Evolutionary conservation across 2,113 vertebrate genomes (phyloP), one percentile per base, ranked within the genome.

Genomic region (Columba janthina): DNA sequence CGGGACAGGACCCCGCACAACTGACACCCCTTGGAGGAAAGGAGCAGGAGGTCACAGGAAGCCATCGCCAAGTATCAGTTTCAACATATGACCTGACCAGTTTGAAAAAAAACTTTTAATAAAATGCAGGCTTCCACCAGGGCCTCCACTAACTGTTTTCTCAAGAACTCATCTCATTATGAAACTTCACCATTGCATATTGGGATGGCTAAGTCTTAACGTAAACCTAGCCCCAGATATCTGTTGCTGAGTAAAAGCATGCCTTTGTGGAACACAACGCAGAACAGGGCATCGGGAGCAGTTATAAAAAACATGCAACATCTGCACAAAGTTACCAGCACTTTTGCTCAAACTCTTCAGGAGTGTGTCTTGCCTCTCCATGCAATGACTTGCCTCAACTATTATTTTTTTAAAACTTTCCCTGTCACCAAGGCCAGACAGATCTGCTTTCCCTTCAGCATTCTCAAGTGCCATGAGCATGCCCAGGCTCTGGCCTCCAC

Each of bases 31-130:
- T 87, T 2, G 11, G 56, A 92, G 90, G 76, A 50, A 88, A 71
- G 76, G 90, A 94, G 85, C 90, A 75, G 46, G 9, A 89, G 94
- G 95, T 90, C 85, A 93, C 94, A 95, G 90, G 92, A 96, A 96
- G 92, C 83, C 74, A 72, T 61, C 1, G 1, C 32, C 34, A 73
- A 15, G 5, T 56, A 95, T 93, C 91, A 14, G 60, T 97, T 96
- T 95, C 90, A 88, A 69, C 57, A 15, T 1, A 29, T 56, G 90
- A 95, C 75, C 92, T 40, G 75, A 56, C 56, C 65, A 48, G 69
- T 32, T 88, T 82, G 74, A 56, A 82, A 95, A 80, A 26, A 34
- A 26, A 31, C 1, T 61, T 91, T 86, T 95, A 96, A 97, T 90
- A 90, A 95, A 96, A 89, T 7, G 28, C 94, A 95, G 96, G 16